Conservation (phyloP, 1,140 invertebrate species). For the Bombus balteatus region DNA sequence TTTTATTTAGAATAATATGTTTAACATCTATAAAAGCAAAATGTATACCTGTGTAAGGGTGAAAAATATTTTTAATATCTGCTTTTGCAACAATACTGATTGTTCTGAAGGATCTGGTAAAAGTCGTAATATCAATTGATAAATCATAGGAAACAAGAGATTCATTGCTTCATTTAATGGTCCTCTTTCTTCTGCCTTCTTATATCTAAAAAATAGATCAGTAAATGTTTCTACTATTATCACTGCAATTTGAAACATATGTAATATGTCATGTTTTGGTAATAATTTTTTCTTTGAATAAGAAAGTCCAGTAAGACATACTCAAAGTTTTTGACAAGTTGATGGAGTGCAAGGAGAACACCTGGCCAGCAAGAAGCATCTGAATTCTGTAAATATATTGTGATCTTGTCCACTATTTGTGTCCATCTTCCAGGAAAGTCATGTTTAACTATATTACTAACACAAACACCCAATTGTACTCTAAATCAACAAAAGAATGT, state of each 20-base stretch:
- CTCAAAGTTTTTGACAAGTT: slow-evolving; percentile 98
- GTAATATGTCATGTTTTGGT: neutral
- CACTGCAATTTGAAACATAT: neutral
- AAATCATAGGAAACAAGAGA: slow-evolving; percentile 94
- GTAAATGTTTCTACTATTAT: slow-evolving; percentile 1
- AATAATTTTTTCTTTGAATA: neutral
- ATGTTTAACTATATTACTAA: slow-evolving; percentile 96
- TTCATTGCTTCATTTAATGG: slow-evolving; percentile 98
- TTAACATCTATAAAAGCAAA: neutral
- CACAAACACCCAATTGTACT: slow-evolving; percentile 95
- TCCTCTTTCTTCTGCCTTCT: slow-evolving; percentile 92
- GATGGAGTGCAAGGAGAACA: slow-evolving; percentile 95
- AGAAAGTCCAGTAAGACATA: slow-evolving; percentile 77
- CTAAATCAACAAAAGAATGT: slow-evolving; percentile 81
- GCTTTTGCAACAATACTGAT: slow-evolving; percentile 96
- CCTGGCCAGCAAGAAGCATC: slow-evolving; percentile 95
- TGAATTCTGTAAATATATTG: slow-evolving; percentile 90
- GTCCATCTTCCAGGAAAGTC: slow-evolving; percentile 99
- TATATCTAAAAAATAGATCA: slow-evolving; percentile 86
- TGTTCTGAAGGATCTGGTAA: slow-evolving; percentile 93
- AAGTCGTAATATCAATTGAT: slow-evolving; percentile 92
- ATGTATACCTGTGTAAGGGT: slow-evolving; percentile 91
- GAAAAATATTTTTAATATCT: slow-evolving; percentile 98
- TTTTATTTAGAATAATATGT: neutral
- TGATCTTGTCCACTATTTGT: slow-evolving; percentile 97